Evolutionary conservation across 1,140 invertebrate species (phyloP), one percentile per base, ranked within the genome.

Genomic region (Hycleus cichorii): DNA sequence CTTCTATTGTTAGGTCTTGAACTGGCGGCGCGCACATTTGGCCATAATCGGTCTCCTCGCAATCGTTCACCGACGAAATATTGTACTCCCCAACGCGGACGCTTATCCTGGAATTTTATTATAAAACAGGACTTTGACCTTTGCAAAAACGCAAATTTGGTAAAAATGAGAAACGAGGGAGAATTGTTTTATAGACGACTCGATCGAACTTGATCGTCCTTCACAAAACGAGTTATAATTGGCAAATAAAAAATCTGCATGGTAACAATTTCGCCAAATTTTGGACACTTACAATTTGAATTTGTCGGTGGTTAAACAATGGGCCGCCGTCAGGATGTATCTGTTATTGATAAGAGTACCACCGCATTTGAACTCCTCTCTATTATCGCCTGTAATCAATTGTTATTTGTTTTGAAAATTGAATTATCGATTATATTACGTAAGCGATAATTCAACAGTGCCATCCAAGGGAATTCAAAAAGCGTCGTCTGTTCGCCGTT

Each of bases 281-380:
- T 46, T 47, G 47, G 10, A 48, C 51, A 73, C 69, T 69, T 64
- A 72, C 71, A 79, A 54, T 46, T 57, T 70, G 47, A 73, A 55
- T 54, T 73, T 65, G 24, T 83, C 63, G 6, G 72, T 67, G 2
- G 76, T 77, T 5, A 88, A 76, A 51, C 85, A 88, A 63, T 88
- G 86, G 1, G 85, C 86, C 2, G 86, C 86, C 1, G 85, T 89
- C 10, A 88, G 69, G 38, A 88, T 77, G 62, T 87, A 86, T 63
- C 81, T 74, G 40, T 80, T 70, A 44, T 77, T 82, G 53, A 89
- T 86, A 2, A 88, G 64, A 0, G 83, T 75, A 3, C 85, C 86
- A 1, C 83, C 85, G 63, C 86, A 89, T 52, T 76, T 75, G 54
- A 82, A 81, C 62, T 78, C 40, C 4, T n/a, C 40, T 11, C 9